Conservation (phyloP, 2,113 vertebrate species). For the Pleuronectes platessa region DNA sequence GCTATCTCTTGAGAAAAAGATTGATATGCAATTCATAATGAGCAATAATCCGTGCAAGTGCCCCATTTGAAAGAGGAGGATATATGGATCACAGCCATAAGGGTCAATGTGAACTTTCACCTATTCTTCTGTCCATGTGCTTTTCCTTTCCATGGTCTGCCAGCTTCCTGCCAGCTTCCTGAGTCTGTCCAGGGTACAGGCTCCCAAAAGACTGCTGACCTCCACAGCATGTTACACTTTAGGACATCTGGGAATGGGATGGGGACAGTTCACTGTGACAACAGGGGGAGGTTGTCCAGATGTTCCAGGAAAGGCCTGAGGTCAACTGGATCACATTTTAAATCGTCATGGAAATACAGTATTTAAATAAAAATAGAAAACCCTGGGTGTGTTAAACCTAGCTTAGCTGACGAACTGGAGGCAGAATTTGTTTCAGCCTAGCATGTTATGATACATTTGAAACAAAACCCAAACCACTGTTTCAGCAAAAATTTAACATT, state of each 20-base stretch:
- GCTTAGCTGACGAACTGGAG: no score
- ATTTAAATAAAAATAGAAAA: background rate
- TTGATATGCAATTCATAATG: background rate
- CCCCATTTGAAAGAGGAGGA: constrained; percentile 35
- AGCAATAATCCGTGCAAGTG: constrained; percentile 1
- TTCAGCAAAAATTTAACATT: no score
- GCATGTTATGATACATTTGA: background rate
- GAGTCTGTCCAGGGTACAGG: constrained; percentile 50
- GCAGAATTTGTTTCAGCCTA: no score
- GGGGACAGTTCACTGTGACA: constrained; percentile 23
- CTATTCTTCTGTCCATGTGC: constrained; percentile 53
- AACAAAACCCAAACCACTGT: no score
- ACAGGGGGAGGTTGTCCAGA: constrained; percentile 45
- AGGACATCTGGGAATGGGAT: constrained; percentile 62
- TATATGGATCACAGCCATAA: constrained; percentile 24
- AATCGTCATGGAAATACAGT: background rate
- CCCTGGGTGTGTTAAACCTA: background rate
- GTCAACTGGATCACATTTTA: background rate
- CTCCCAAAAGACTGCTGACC: constrained; percentile 61
- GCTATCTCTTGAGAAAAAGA: background rate
- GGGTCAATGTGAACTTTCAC: constrained; percentile 39
- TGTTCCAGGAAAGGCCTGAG: constrained; percentile 32
- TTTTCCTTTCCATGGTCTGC: constrained; percentile 71
- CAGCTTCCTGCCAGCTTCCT: constrained; percentile 74
- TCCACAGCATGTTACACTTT: constrained; percentile 69